Conservation (phyloP, 2,888 invertebrate genomes). For the Drosophila picticornis region DNA sequence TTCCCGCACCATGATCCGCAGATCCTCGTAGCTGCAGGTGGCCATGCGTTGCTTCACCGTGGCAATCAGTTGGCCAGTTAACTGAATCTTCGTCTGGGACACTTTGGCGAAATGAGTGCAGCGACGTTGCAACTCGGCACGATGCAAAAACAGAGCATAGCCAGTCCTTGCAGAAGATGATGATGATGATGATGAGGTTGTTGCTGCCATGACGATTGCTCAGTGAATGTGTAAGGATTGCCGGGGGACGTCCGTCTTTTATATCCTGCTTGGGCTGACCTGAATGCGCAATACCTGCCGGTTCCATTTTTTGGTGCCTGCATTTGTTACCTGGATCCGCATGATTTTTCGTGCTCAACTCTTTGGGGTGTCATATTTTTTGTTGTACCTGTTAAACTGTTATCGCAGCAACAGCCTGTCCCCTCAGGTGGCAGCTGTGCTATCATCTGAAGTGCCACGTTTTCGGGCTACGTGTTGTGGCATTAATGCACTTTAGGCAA, state of each 20-base stretch:
- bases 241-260: conserved; percentile 34
- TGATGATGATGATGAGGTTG: conserved; percentile 1
- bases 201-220: conserved; percentile 58
- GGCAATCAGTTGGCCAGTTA: conserved; percentile 58
- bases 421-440: conserved; percentile 50
- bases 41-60: conserved; percentile 46
- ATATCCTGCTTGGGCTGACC: conserved; percentile 31
- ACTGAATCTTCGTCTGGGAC: conserved; percentile 58
- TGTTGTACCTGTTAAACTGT: conserved; percentile 38
- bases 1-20: conserved; percentile 55
- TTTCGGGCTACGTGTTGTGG: conserved; percentile 34
- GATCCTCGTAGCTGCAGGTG: conserved; percentile 61
- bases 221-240: conserved; percentile 47
- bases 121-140: conserved; percentile 60
- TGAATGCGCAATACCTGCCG: conserved; percentile 13
- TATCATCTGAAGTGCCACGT: conserved; percentile 34
- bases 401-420: conserved; percentile 1
- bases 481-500: conserved; percentile 59
- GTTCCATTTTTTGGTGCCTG: not conserved
- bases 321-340: conserved; percentile 10
- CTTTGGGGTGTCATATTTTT: conserved; percentile 44
- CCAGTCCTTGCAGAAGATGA: conserved; percentile 26
- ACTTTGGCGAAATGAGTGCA: conserved; percentile 34
- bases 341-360: conserved; percentile 55
- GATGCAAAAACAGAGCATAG: conserved; percentile 69